phyloP scores from a whole-genome alignment of 2,888 invertebrate species.

The Rugalucina vietnamica region DNA sequence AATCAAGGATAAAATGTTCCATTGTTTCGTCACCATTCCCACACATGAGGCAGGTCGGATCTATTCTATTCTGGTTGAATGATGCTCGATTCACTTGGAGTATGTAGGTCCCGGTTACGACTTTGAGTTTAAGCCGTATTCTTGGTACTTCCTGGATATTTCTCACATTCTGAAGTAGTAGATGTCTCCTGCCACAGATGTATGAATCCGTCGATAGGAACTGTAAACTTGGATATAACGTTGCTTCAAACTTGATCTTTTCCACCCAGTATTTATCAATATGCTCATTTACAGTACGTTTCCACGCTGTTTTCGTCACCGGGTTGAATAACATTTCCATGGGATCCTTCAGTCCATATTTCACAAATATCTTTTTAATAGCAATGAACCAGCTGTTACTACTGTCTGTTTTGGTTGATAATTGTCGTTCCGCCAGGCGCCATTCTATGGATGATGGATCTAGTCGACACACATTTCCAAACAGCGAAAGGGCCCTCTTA shows the following conservation, averaged over 20 bases:
- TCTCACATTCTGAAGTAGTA: background rate
- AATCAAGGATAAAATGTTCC: background rate
- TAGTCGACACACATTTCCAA: background rate
- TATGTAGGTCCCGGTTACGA: background rate
- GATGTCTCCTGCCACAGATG: background rate
- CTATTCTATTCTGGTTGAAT: background rate
- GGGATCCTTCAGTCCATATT: background rate
- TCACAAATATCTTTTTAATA: background rate
- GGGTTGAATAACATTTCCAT: background rate
- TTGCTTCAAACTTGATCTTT: background rate
- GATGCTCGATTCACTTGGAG: background rate
- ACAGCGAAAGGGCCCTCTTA: background rate
- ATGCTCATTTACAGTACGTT: background rate
- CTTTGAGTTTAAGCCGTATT: background rate
- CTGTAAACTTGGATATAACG: background rate
- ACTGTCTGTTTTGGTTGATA: background rate
- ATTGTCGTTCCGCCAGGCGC: background rate
- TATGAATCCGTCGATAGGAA: background rate
- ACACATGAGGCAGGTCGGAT: background rate
- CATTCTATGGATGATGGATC: background rate
- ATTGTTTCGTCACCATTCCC: background rate
- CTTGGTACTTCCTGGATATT: background rate
- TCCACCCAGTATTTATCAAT: background rate
- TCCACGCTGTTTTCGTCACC: background rate
- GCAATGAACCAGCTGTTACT: background rate